phyloP scores from a whole-genome alignment of 2,888 invertebrate genomes.

The Margaritifera margaritifera region DNA sequence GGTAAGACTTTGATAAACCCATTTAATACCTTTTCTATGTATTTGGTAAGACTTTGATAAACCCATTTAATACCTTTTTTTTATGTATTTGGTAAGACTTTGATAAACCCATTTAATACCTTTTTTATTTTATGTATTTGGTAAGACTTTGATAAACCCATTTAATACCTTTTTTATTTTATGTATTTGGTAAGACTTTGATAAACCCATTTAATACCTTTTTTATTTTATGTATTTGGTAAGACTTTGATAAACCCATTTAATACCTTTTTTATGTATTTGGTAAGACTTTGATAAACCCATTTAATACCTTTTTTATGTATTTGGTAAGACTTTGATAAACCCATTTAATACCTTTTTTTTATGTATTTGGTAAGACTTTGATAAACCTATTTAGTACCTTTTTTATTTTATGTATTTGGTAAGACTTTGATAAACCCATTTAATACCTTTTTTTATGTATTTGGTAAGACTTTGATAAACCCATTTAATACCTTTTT shows the following conservation, averaged over 20 bases:
- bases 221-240: conserved; percentile 48
- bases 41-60: conserved; percentile 36
- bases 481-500: too few relatives aligned
- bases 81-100: conserved; percentile 41
- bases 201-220: too few relatives aligned
- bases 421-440: conserved; percentile 26
- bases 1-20: conserved; percentile 26
- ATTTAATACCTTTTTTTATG: conserved; percentile 22
- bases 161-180: conserved; percentile 21
- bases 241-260: conserved; percentile 10
- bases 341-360: conserved; percentile 3
- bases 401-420: conserved; percentile 44
- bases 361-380: conserved; percentile 44
- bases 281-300: conserved; percentile 28
- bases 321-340: conserved; percentile 37
- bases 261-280: conserved; percentile 33
- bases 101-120: too few relatives aligned
- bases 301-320: conserved; percentile 21
- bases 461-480: conserved; percentile 37
- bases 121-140: conserved; percentile 43
- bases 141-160: conserved; percentile 25
- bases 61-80: conserved; percentile 15
- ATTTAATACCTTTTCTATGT: conserved; percentile 8
- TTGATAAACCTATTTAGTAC: too few relatives aligned
- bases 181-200: conserved; percentile 40